Conservation (phyloP, 2,113 vertebrate species). For the Piliocolobus tephrosceles region DNA sequence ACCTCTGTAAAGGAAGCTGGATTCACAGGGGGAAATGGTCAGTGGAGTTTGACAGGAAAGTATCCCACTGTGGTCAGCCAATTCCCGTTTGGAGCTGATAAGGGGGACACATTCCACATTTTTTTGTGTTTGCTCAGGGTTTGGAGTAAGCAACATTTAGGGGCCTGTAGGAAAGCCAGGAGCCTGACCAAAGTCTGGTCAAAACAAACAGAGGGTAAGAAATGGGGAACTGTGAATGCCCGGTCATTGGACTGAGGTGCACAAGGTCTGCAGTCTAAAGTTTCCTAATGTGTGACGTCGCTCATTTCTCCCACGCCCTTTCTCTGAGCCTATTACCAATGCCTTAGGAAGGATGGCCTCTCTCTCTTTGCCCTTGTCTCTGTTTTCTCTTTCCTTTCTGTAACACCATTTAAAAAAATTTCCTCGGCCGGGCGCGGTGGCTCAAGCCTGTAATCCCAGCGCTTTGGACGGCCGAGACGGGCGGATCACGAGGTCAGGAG, state of each 20-base stretch:
- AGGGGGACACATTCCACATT: background rate
- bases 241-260: background rate
- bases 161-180: background rate
- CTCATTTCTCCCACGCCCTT: background rate
- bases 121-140: background rate
- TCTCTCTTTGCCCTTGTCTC: background rate
- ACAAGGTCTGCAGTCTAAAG: background rate
- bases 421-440: no score
- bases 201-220: background rate
- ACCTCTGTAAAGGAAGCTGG: conserved; percentile 3
- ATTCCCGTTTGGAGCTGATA: background rate
- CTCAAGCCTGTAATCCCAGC: no score
- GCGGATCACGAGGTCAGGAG: no score
- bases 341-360: background rate
- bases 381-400: background rate
- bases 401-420: background rate
- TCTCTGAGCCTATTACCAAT: fast-evolving
- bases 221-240: background rate
- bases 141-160: background rate
- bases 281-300: background rate
- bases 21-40: background rate
- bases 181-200: background rate
- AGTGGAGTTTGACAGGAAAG: background rate
- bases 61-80: background rate
- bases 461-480: no score